Conservation (phyloP, 2,797 vertebrate genomes). For the Iguana delicatissima region DNA sequence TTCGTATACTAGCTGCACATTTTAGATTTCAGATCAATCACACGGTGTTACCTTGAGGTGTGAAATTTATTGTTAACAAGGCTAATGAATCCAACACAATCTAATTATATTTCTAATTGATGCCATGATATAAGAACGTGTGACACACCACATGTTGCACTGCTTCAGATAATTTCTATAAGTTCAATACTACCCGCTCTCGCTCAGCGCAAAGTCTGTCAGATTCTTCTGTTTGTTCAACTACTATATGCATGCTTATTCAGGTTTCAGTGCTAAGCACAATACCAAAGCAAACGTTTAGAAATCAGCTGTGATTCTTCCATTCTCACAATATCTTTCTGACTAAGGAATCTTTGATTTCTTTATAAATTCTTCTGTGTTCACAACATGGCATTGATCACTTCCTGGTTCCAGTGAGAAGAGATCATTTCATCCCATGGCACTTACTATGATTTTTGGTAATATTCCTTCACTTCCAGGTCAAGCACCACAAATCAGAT, state of each 20-base stretch:
- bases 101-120: constrained; percentile 43
- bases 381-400: not conserved
- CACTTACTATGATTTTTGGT: not conserved
- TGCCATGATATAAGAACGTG: constrained; percentile 48
- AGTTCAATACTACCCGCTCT: constrained; percentile 42
- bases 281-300: constrained; percentile 46
- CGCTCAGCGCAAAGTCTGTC: constrained; percentile 39
- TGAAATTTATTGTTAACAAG: constrained; percentile 28
- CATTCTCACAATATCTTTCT: not conserved
- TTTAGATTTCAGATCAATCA: constrained; percentile 18
- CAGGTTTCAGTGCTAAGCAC: constrained; percentile 19
- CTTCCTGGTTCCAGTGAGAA: not conserved
- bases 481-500: not conserved
- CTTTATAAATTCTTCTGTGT: not conserved
- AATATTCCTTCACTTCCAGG: not conserved
- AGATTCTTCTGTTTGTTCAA: constrained; percentile 23
- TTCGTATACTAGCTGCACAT: not conserved
- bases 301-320: not conserved
- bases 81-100: constrained; percentile 17
- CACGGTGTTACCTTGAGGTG: constrained; percentile 16
- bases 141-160: constrained; percentile 13
- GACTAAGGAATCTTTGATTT: not conserved
- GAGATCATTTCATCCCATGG: not conserved
- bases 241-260: constrained; percentile 47
- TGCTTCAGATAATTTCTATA: constrained; percentile 53